Conservation (phyloP, 2,888 invertebrate species). For the Portevinia maculata region DNA sequence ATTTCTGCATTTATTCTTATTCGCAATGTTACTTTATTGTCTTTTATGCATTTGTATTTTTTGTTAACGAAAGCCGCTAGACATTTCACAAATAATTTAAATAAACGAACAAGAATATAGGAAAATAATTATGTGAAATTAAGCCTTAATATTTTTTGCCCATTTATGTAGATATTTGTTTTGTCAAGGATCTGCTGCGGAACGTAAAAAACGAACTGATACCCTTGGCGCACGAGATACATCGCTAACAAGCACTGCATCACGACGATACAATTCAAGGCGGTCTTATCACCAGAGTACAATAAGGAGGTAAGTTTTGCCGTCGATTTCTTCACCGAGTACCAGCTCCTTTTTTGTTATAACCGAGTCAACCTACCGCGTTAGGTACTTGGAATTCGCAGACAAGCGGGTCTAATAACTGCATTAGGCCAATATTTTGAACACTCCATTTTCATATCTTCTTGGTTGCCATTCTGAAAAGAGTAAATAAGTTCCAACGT, state of each 20-base stretch:
- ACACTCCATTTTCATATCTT: no score
- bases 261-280: slow-evolving; percentile 81
- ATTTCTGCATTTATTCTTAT: slow-evolving; percentile 10
- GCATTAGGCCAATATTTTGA: no score
- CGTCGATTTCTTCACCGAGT: no score
- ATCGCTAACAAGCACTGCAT: slow-evolving; percentile 82
- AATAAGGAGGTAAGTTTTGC: slow-evolving; percentile 79
- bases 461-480: no score
- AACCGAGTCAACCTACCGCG: no score
- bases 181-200: slow-evolving; percentile 79
- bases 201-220: slow-evolving; percentile 80
- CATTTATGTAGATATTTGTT: slow-evolving; percentile 79
- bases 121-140: slow-evolving; percentile 26
- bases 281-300: slow-evolving; percentile 81
- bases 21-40: not conserved
- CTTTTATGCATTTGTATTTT: not conserved
- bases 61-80: not conserved
- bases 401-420: no score
- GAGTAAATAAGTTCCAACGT: no score
- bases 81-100: slow-evolving; percentile 3
- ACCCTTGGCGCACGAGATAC: slow-evolving; percentile 80
- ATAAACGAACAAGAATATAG: slow-evolving; percentile 18
- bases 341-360: no score
- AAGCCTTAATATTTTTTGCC: slow-evolving; percentile 50
- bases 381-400: no score